Evolutionary conservation across 2,113 vertebrate species (phyloP).

Genomic region (Spea bombifrons): DNA sequence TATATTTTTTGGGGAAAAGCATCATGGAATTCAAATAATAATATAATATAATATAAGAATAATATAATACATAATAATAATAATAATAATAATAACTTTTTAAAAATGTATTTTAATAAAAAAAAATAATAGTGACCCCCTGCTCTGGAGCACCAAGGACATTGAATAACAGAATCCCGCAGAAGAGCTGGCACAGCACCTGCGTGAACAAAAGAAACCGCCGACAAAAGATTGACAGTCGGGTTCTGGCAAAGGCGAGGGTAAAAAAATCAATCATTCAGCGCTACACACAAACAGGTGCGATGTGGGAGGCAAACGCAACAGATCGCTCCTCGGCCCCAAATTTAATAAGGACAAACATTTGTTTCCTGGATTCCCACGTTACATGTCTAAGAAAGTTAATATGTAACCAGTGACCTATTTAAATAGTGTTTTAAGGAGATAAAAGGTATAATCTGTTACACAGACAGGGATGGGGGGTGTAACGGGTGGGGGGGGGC

Average conservation of each 20-base stretch:
- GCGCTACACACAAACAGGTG: conserved; percentile 26
- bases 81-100: too few relatives aligned
- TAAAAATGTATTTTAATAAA: too few relatives aligned
- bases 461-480: not conserved
- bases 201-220: conserved; percentile 32
- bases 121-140: not conserved
- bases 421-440: not conserved
- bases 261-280: conserved; percentile 28
- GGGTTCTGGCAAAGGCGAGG: conserved; percentile 8
- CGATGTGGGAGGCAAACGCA: conserved; percentile 24
- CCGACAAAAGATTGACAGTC: conserved; percentile 29
- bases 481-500: too few relatives aligned
- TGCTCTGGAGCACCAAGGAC: conserved; percentile 18
- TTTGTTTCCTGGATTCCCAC: conserved; percentile 7
- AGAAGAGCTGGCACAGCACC: conserved; percentile 33
- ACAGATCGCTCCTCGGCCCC: conserved; percentile 15
- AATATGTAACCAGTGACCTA: conserved; percentile 6
- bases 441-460: not conserved
- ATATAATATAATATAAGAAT: too few relatives aligned
- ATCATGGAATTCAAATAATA: too few relatives aligned
- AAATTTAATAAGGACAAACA: conserved; percentile 30
- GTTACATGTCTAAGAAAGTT: conserved; percentile 8
- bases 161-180: conserved; percentile 14
- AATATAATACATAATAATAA: too few relatives aligned
- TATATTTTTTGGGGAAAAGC: too few relatives aligned